Conservation (phyloP, 2,888 invertebrate genomes). For the Danaus chrysippus region DNA sequence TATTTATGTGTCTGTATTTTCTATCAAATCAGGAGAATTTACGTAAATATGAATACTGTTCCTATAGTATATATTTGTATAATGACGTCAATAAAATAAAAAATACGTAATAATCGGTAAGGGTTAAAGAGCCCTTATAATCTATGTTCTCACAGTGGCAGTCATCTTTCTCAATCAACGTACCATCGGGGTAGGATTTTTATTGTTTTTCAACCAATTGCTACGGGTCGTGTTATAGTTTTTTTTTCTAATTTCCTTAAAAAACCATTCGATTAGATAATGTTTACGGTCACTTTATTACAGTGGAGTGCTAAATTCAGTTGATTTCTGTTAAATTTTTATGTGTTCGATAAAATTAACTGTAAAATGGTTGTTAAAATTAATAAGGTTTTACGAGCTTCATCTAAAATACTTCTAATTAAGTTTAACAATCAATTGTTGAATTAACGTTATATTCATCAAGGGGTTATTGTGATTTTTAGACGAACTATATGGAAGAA, state of each 20-base stretch:
- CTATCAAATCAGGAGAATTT: no score
- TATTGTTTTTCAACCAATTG: constrained; percentile 72
- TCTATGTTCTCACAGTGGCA: constrained; percentile 64
- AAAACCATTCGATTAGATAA: constrained; percentile 52
- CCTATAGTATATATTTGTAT: constrained; percentile 34
- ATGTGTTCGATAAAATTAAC: constrained; percentile 37
- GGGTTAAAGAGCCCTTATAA: constrained; percentile 54
- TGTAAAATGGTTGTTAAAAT: constrained; percentile 20
- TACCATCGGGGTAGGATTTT: constrained; percentile 66
- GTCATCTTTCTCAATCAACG: constrained; percentile 76
- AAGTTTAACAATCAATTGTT: no score
- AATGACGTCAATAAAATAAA: constrained; percentile 26
- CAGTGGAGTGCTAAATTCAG: constrained; percentile 52
- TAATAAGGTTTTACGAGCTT: constrained; percentile 4
- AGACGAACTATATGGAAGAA: no score
- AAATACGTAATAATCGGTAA: constrained; percentile 37
- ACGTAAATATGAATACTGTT: no score
- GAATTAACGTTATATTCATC: no score
- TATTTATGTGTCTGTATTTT: no score
- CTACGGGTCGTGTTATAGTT: constrained; percentile 46
- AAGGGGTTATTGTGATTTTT: no score
- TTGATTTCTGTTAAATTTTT: constrained; percentile 48
- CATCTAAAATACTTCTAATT: not conserved
- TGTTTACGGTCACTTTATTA: constrained; percentile 73
- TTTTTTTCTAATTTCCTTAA: constrained; percentile 47